These are phyloP conservation scores for Origma solitaria DNA, from an alignment of 2,113 vertebrate genomes.

Conservation along the genomic window DNA sequence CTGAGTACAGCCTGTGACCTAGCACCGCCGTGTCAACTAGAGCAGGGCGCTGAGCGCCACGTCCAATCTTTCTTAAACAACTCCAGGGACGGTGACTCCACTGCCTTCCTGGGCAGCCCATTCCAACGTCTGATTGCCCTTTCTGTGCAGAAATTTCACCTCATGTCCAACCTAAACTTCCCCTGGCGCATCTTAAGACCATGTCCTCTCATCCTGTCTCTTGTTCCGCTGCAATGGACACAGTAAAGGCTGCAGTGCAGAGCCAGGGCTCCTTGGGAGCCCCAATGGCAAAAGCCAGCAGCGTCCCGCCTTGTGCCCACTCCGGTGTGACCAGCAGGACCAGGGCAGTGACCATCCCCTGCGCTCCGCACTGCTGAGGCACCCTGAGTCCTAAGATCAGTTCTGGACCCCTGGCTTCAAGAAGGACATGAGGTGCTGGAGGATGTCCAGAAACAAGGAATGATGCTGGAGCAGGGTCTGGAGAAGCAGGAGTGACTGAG, in stretches of 20 bases:
- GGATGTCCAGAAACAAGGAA: neutral
- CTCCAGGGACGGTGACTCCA: neutral
- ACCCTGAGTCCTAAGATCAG: neutral
- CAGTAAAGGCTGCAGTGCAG: neutral
- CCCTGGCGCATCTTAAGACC: neutral
- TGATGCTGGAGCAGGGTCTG: neutral
- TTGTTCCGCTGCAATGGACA: neutral
- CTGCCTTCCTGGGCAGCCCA: neutral
- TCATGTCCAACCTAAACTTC: neutral
- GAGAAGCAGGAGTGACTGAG: neutral
- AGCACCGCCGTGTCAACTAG: neutral
- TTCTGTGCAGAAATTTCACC: too few relatives aligned
- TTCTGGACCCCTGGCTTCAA: too few relatives aligned
- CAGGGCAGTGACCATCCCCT: neutral
- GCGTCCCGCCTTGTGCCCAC: neutral
- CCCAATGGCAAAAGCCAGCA: neutral
- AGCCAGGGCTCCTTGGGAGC: neutral
- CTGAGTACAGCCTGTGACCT: neutral
- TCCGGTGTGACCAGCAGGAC: neutral
- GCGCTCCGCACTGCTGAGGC: neutral
- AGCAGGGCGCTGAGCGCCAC: neutral
- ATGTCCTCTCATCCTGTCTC: fast-evolving
- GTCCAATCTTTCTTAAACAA: neutral
- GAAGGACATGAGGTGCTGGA: neutral
- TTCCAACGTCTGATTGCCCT: neutral